Evolutionary conservation across 2,113 vertebrate genomes (phyloP), one percentile per base, ranked within the genome.

Genomic region (Paracanthobrama guichenoti): DNA sequence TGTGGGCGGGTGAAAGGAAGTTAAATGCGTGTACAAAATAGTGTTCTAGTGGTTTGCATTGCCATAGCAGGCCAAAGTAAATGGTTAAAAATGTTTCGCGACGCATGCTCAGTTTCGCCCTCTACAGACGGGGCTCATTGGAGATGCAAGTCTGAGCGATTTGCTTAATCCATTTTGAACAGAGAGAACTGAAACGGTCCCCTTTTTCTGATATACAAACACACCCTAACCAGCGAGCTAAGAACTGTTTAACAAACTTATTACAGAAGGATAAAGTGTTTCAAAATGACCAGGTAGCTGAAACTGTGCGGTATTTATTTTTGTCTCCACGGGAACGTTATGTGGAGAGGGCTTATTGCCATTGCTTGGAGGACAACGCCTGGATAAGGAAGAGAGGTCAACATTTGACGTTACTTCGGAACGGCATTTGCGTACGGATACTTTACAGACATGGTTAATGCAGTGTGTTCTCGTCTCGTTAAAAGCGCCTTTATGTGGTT

Each of bases 71-170:
- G 35, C 20, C 24, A 1, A 13, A 1, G 20, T 16, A 69, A 86
- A 59, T 62, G 66, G 74, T 86, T 86, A 79, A 82, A 18, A 31
- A 75, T 4, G 53, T 57, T 26, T 50, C 42, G 9, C 46, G 72
- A 82, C 82, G 88, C 84, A 85, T 82, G 81, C 86, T 79, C 84
- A n/a, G 84, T 86, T 31, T 31, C 9, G 64, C 20, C 20, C 59
- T 73, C 64, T 83, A 50, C 66, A 59, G 39, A 75, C 73, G 50
- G 62, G 48, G 22, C 79, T 82, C 55, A 57, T 78, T 55, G 83
- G 50, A 22, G 26, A 83, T 77, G 14, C 50, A 11, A 44, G 64
- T 84, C 57, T 6, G n/a, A 81, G 31, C 6, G 20, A 77, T 28
- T 39, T 55, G 20, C n/a, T 28, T 57, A 72, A 81, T 57, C 82